Evolutionary conservation across 2,797 vertebrate genomes (phyloP).

Genomic region (Spinibarbus caldwelli): DNA sequence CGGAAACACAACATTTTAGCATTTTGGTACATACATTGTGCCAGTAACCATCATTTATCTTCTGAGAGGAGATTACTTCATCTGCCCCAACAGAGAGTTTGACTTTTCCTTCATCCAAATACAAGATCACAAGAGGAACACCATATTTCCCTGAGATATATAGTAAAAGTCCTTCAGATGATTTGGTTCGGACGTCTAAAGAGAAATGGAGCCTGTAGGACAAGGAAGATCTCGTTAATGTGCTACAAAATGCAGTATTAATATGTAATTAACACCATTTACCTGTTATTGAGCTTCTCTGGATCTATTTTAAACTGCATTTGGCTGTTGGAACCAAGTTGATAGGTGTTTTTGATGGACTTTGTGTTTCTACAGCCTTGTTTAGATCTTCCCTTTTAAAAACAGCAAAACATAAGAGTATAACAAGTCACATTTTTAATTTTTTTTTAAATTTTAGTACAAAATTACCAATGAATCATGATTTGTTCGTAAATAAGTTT

Average conservation of each 20-base stretch:
- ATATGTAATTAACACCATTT: constrained; percentile 23
- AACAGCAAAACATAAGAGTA: neutral
- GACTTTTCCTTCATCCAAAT: constrained; percentile 80
- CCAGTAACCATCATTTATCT: constrained; percentile 84
- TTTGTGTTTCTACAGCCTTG: constrained; percentile 48
- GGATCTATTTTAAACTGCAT: constrained; percentile 76
- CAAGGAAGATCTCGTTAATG: neutral
- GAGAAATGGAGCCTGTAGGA: constrained; percentile 82
- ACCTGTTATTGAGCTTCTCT: constrained; percentile 79
- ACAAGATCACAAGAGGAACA: constrained; percentile 76
- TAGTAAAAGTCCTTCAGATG: constrained; percentile 81
- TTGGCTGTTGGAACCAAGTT: constrained; percentile 76
- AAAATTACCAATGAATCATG: no score
- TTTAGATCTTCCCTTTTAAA: constrained; percentile 27
- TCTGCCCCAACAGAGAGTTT: constrained; percentile 76
- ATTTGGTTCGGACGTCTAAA: constrained; percentile 78
- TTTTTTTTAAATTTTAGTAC: no score
- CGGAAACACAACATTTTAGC: neutral
- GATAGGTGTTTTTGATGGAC: constrained; percentile 64
- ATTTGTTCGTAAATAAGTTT: no score
- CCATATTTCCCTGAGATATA: constrained; percentile 69
- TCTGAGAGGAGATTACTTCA: constrained; percentile 77
- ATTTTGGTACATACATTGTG: constrained; percentile 79
- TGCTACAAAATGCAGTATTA: neutral
- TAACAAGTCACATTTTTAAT: neutral